Conservation (phyloP, 2,113 vertebrate genomes). For the Corvus hawaiiensis region DNA sequence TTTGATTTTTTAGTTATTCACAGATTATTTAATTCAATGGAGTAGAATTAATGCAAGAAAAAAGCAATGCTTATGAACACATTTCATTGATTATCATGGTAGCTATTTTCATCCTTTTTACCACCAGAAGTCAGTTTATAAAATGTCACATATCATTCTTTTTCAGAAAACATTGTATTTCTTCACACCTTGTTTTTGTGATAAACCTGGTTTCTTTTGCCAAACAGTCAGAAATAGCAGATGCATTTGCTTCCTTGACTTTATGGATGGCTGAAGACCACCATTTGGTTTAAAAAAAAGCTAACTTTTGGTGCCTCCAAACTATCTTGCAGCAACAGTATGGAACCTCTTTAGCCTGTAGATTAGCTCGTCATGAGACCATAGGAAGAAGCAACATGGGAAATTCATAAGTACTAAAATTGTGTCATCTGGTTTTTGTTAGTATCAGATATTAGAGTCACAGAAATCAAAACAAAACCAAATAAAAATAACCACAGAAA, state of each 20-base stretch:
- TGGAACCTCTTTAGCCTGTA: not conserved
- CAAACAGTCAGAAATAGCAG: not conserved
- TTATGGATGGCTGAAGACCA: not conserved
- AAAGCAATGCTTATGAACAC: not conserved
- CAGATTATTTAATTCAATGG: not conserved
- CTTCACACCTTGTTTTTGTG: not conserved
- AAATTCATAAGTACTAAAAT: not conserved
- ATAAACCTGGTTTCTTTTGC: not conserved
- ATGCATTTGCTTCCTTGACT: not conserved
- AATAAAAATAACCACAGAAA: not conserved
- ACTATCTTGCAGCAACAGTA: not conserved
- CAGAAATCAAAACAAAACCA: not conserved
- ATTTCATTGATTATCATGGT: not conserved
- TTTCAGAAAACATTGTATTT: not conserved
- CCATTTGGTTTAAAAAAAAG: not conserved
- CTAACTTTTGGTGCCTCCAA: not conserved
- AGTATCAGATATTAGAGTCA: not conserved
- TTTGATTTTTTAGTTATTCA: not conserved
- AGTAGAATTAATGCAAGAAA: not conserved
- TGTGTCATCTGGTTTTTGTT: not conserved
- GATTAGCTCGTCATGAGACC: not conserved
- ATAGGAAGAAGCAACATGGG: not conserved
- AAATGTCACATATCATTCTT: not conserved
- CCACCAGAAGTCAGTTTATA: not conserved
- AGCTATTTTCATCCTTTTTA: not conserved